phyloP scores from a whole-genome alignment of 2,113 vertebrate species.

The Python bivittatus region DNA sequence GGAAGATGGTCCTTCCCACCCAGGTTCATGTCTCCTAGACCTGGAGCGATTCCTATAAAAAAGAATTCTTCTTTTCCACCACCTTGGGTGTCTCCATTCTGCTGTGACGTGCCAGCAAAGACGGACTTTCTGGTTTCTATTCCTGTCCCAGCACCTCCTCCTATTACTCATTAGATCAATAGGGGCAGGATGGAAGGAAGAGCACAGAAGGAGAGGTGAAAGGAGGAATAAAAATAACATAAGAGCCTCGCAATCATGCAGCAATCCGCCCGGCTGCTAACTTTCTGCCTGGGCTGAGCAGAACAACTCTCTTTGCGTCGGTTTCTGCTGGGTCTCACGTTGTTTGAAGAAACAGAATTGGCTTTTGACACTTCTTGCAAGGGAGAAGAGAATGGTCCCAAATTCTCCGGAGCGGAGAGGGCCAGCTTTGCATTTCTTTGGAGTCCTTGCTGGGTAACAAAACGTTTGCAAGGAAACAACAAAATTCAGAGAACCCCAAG shows the following conservation, averaged over 20 bases:
- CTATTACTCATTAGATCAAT: conserved; percentile 67
- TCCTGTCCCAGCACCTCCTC: conserved; percentile 64
- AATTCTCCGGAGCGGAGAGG: too few species aligned
- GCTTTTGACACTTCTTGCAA: neutral
- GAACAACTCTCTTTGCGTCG: neutral
- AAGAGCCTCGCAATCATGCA: neutral
- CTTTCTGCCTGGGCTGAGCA: neutral
- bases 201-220: neutral
- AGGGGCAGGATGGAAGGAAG: conserved; percentile 60
- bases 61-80: conserved; percentile 9
- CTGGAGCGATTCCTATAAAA: conserved; percentile 19
- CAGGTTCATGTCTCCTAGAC: neutral
- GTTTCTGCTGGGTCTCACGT: neutral
- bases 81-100: neutral
- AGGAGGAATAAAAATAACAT: conserved; percentile 60
- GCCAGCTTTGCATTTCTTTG: too few species aligned
- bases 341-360: neutral
- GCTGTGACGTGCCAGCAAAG: neutral
- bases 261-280: neutral
- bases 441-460: too few species aligned
- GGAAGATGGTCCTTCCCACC: conserved; percentile 67
- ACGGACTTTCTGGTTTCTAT: conserved; percentile 58
- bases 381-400: neutral
- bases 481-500: too few species aligned
- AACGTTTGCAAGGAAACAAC: too few species aligned